Evolutionary conservation across 2,888 invertebrate genomes (phyloP).

Genomic region (Philereme transversata): DNA sequence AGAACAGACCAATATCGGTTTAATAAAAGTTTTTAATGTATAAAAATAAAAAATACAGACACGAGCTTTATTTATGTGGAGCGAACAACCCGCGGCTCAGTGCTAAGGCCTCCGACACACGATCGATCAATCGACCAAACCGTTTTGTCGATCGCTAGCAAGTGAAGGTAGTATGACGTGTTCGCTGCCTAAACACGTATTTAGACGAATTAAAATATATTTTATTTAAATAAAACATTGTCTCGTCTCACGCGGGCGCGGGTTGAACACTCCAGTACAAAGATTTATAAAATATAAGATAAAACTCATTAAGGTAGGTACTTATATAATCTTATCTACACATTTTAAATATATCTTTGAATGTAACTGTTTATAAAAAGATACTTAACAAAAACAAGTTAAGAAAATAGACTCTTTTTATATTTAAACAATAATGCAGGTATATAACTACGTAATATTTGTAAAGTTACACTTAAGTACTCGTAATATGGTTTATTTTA

Average conservation of each 20-base stretch:
- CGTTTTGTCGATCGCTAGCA: not conserved
- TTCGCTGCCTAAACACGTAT: conserved; percentile 3
- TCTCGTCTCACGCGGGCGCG: conserved; percentile 4
- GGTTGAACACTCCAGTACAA: conserved; percentile 21
- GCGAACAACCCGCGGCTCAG: conserved; percentile 8
- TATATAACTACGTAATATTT: conserved; percentile 9
- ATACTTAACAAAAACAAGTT: conserved; percentile 16
- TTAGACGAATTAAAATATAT: too few species aligned
- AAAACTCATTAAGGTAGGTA: conserved; percentile 6
- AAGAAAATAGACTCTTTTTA: conserved; percentile 25
- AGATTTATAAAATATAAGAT: conserved; percentile 10
- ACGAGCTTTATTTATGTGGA: conserved; percentile 23
- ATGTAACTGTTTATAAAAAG: conserved; percentile 10
- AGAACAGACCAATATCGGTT: conserved; percentile 31
- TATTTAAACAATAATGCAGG: conserved; percentile 18
- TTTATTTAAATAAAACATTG: not conserved
- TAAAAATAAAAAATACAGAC: conserved; percentile 41
- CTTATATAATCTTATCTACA: conserved; percentile 21
- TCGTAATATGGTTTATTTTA: not conserved
- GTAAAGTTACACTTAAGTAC: not conserved
- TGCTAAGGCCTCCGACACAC: conserved; percentile 10
- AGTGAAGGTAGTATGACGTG: not conserved
- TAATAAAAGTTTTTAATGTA: conserved; percentile 38
- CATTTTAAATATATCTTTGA: conserved; percentile 29
- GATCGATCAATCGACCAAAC: conserved; percentile 2